phyloP scores from a whole-genome alignment of 2,113 vertebrate genomes.

The Scophthalmus maximus region DNA sequence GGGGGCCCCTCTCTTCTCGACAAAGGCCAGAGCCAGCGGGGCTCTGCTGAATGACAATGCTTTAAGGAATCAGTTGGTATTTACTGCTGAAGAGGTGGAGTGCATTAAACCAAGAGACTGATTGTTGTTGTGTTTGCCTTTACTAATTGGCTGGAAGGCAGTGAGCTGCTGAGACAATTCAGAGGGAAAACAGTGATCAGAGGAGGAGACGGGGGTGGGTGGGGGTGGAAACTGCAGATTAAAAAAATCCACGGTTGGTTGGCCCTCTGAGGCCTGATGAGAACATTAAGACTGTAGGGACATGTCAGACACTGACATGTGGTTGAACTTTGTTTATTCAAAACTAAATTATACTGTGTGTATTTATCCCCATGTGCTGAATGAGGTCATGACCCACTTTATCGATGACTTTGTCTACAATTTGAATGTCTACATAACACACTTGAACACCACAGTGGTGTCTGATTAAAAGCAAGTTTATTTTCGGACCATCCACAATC shows the following conservation, averaged over 20 bases:
- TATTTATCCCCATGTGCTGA: constrained; percentile 53
- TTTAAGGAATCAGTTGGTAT: constrained; percentile 73
- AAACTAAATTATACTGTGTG: constrained; percentile 57
- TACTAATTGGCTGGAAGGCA: constrained; percentile 80
- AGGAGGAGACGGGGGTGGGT: constrained; percentile 31
- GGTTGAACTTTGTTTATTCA: constrained; percentile 68
- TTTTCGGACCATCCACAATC: constrained; percentile 37
- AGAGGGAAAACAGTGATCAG: constrained; percentile 68
- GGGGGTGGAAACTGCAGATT: constrained; percentile 69
- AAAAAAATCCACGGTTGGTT: constrained; percentile 59
- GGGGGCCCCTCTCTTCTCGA: constrained; percentile 46
- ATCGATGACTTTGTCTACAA: constrained; percentile 44
- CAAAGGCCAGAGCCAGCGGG: constrained; percentile 73
- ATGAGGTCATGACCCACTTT: constrained; percentile 63
- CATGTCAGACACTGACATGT: constrained; percentile 64
- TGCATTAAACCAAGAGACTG: constrained; percentile 73
- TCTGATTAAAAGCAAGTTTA: constrained; percentile 55
- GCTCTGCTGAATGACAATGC: constrained; percentile 76
- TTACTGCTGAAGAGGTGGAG: constrained; percentile 75
- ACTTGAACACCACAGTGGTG: constrained; percentile 25
- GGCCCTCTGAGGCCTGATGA: constrained; percentile 62
- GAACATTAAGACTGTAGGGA: constrained; percentile 66
- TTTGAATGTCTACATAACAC: constrained; percentile 46
- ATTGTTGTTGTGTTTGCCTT: constrained; percentile 77
- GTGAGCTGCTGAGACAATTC: constrained; percentile 66